These are phyloP conservation scores for Pristionchus arcanus DNA, from an alignment of 2,888 invertebrate genomes.

Conservation along the genomic window DNA sequence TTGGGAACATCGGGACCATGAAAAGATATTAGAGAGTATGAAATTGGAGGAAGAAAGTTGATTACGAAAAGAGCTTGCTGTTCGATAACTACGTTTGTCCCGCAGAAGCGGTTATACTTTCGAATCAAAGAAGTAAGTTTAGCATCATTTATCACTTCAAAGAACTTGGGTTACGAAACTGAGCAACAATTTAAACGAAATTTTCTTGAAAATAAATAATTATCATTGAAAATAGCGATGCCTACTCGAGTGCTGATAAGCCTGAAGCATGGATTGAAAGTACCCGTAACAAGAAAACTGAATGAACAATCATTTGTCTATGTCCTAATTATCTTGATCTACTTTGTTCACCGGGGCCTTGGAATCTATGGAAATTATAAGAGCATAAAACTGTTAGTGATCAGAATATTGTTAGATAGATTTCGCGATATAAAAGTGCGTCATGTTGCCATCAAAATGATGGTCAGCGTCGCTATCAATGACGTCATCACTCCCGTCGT, in stretches of 20 bases:
- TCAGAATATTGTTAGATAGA: no score
- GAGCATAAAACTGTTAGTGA: background rate
- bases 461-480: background rate
- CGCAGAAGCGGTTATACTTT: no score
- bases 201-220: background rate
- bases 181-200: background rate
- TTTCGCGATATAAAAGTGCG: no score
- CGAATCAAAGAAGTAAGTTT: no score
- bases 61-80: no score
- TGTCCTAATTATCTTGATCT: background rate
- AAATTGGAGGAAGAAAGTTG: no score
- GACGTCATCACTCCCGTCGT: background rate
- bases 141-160: background rate
- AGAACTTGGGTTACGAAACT: conserved; percentile 5
- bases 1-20: no score
- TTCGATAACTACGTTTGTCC: no score
- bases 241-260: conserved; percentile 37
- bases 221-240: background rate
- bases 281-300: background rate
- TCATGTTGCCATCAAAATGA: background rate
- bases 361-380: background rate
- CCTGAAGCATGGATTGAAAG: background rate
- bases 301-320: background rate
- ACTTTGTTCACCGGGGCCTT: background rate
- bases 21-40: no score